Evolutionary conservation across 2,113 vertebrate species (phyloP).

Genomic region (Aramus guarauna): DNA sequence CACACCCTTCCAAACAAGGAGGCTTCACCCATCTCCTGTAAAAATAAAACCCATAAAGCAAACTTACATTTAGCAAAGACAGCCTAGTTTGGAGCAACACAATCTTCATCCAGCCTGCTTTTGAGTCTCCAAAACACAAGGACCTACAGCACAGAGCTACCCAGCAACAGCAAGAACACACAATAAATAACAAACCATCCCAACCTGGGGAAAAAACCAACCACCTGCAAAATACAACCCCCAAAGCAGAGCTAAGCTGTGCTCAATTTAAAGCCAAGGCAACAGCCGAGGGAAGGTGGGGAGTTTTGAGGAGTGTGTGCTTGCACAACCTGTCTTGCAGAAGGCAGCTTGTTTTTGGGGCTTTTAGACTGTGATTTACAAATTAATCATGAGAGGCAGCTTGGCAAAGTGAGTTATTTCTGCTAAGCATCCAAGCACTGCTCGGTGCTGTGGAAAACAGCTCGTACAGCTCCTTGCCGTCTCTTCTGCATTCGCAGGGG

Average conservation of each 20-base stretch:
- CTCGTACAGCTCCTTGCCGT: not conserved
- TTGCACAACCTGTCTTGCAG: not conserved
- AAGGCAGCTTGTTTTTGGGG: not conserved
- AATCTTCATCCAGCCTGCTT: too few species aligned
- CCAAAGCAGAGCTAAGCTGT: not conserved
- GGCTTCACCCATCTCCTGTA: too few species aligned
- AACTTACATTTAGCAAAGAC: not conserved
- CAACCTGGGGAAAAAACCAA: too few species aligned
- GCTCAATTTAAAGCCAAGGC: not conserved
- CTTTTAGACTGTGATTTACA: not conserved
- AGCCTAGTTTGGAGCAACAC: fast-evolving
- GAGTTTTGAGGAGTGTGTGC: not conserved
- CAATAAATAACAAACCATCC: not conserved
- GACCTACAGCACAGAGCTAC: not conserved
- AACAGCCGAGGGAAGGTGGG: not conserved
- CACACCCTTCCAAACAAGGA: fast-evolving
- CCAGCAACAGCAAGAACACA: not conserved
- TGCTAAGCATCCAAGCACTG: not conserved
- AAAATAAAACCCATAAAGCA: not conserved
- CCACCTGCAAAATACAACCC: too few species aligned
- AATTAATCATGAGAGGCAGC: not conserved
- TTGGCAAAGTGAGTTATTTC: not conserved
- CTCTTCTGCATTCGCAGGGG: not conserved
- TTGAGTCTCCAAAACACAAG: not conserved
- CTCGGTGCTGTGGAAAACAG: not conserved